Evolutionary conservation across 2,888 invertebrate genomes (phyloP), one percentile per base, ranked within the genome.

Genomic region (Dryadula phaetusa): DNA sequence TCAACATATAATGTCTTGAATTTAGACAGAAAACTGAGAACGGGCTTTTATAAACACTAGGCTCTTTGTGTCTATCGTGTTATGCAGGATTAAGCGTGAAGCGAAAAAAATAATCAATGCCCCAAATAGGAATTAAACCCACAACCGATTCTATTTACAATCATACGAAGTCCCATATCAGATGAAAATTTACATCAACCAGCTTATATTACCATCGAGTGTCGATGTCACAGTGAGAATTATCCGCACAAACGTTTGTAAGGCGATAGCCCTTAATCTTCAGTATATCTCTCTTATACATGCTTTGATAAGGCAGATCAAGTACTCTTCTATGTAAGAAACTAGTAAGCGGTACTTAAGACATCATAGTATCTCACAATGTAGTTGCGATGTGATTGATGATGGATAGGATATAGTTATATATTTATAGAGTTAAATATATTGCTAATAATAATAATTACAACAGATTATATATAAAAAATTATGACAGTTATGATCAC

Each of bases 191-290:
- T 2, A 7, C 7, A 22, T 7, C 14, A 47, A 20, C 10, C 20
- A 34, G 8, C 22, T 40, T 37, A 14, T 7, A 12, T 40, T 16
- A 22, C 16, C 6, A 20, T 16, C 1, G 1, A n/a, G 22, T 20
- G 25, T 56, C 3, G 20, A 56, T 25, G 40, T 16, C 37, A 6
- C n/a, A 40, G 37, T 22, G 22, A 56, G 40, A 46, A 32, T 8
- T 46, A 32, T 16, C 44, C 14, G 14, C 32, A 25, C 8, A 18
- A 46, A 42, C 18, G 44, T 12, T 20, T 60, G 42, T 60, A 60
- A 60, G n/a, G 32, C 60, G 44, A 60, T 60, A 60, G 3, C 60
- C 8, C 32, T 60, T 60, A 60, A 60, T 60, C 32, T 32, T 25
- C 6, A 12, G 52, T 16, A 32, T 28, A 52, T 52, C 28, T 60